Percentiles rank a stretch among this genome's conserved stretches.
phyloP scores from a whole-genome alignment of 2,888 invertebrate species.

The Hypomecis atomaria region DNA sequence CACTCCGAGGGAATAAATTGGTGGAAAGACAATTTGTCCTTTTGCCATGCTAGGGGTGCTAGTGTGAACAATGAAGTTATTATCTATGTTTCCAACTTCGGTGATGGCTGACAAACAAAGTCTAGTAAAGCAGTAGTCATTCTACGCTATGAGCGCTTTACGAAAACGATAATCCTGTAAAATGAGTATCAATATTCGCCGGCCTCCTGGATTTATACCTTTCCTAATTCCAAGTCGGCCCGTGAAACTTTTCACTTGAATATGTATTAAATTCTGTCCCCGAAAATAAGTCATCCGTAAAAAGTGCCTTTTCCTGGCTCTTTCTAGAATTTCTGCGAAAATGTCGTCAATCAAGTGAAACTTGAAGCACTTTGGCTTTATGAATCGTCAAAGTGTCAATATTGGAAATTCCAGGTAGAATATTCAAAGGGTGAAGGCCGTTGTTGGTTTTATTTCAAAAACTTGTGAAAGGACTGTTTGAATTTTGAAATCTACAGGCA shows the following conservation, averaged over 20 bases:
- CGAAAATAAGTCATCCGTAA: constrained; percentile 25
- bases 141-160: too few relatives aligned
- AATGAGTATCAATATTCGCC: not conserved
- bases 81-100: too few relatives aligned
- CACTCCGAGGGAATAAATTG: too few relatives aligned
- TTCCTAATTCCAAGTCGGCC: constrained; percentile 7
- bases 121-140: too few relatives aligned
- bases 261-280: constrained; percentile 23
- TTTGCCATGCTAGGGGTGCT: too few relatives aligned
- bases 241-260: constrained; percentile 25
- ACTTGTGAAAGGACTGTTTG: constrained; percentile 28
- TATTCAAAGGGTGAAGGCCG: constrained; percentile 32
- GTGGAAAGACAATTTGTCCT: too few relatives aligned
- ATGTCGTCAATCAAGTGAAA: constrained; percentile 32
- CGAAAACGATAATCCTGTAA: not conserved
- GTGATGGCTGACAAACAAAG: too few relatives aligned
- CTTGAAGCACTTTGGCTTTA: constrained; percentile 26
- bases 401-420: constrained; percentile 35
- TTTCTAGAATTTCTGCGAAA: constrained; percentile 24
- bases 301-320: constrained; percentile 24
- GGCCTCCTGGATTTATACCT: constrained; percentile 3
- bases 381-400: constrained; percentile 35
- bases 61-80: too few relatives aligned
- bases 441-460: constrained; percentile 27
- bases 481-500: constrained; percentile 20